phyloP scores from a whole-genome alignment of 2,888 invertebrate genomes.

The Eupithecia subfuscata region DNA sequence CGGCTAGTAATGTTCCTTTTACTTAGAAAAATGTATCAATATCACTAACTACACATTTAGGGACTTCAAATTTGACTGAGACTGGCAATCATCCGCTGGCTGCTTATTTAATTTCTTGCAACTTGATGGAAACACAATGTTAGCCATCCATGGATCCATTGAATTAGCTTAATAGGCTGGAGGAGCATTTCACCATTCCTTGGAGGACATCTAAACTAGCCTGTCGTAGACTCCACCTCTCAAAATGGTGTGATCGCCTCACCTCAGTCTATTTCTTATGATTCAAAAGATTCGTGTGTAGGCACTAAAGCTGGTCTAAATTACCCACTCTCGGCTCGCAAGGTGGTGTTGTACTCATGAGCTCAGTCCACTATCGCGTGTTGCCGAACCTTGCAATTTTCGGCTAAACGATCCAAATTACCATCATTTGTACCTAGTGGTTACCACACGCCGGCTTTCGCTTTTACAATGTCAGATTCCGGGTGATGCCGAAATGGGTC shows the following conservation, averaged over 20 bases:
- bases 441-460: conserved; percentile 42
- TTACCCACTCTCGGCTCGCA: not conserved
- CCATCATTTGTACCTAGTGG: conserved; percentile 47
- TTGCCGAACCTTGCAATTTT: conserved; percentile 53
- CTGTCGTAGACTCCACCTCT: not conserved
- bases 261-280: not conserved
- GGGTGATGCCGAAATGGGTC: not conserved
- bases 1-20: no score
- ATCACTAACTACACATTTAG: no score
- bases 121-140: no score
- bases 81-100: no score
- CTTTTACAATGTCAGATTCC: conserved; percentile 39
- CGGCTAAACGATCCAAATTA: conserved; percentile 61
- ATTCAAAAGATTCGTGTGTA: not conserved
- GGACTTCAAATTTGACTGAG: no score
- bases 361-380: conserved; percentile 58
- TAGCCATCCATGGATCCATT: no score
- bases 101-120: no score
- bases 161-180: no score
- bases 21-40: no score
- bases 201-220: not conserved
- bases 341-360: conserved; percentile 30
- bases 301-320: not conserved
- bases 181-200: not conserved
- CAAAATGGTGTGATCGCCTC: not conserved